Base-by-base conservation (phyloP, 2,113 vertebrate genomes). In the Etia nguti region DNA sequence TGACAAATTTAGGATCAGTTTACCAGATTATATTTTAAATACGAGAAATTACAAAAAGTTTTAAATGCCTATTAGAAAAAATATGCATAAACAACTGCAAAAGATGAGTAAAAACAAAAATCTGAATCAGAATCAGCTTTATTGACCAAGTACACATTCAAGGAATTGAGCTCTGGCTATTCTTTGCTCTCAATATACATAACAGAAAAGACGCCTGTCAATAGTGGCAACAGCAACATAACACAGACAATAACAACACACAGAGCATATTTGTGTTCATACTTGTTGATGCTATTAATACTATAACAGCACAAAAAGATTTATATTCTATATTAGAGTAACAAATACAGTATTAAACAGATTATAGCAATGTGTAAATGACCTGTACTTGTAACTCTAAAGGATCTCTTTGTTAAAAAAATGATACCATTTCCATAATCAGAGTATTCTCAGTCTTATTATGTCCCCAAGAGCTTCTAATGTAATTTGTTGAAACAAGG, bases 401-500 rank as follows among this genome's bases (percentile, higher is more conserved):
- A 52, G 50, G 10, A 50, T 50, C 43, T 15, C 16, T 13, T 6
- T 22, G 4, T 50, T n/a, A 26, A 26, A 20, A 70, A 41, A 60
- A 62, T 46, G 24, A 8, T 36, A 60, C 77, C 1, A 60, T 56
- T 57, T 86, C 16, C 7, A 56, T 82, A 81, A 83, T 88, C 81
- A 59, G 82, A 80, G 9, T 48, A 34, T 86, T 92, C 48, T 73
- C n/a, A 80, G 43, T 57, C 59, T 52, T 86, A 65, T 81, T 34
- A 22, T 31, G 52, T 84, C 50, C 95, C 84, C 87, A 38, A 57
- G 91, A 87, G 94, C 13, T 90, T 81, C 10, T 11, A 52, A 83
- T 85, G 84, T 88, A 90, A 93, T 95, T 94, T 93, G 90, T 92
- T 92, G 75, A 95, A 96, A 96, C 91, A 95, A 95, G 96, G 95